Evolutionary conservation across 1,140 invertebrate genomes (phyloP), one percentile per base, ranked within the genome.

Genomic region (Eubasilissa regina): DNA sequence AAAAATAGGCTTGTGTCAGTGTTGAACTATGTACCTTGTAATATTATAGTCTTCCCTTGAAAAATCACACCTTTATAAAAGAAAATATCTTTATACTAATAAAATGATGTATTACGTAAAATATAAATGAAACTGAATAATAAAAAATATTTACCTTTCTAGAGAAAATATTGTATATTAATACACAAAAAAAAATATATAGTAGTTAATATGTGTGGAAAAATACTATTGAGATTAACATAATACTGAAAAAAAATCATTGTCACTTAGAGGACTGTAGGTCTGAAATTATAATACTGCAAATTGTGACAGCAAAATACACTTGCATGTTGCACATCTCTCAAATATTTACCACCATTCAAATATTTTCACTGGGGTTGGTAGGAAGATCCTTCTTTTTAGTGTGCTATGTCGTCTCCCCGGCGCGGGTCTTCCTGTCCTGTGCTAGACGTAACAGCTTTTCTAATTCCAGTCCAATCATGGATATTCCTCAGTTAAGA

Each of bases 321-420:
- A 81, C 80, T 79, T 81, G 64, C 80, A 79, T 72, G 76, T 76
- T 17, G 77, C 80, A 81, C 80, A 62, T 79, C 77, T 56, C 77
- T 78, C 25, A 43, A 19, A 70, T 56, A 72, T 58, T 44, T 70
- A 78, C 60, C 64, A 72, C 35, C 48, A 62, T 68, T 12, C 11
- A 13, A 68, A 17, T 47, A 62, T 51, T 1, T 6, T 35, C 25
- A n/a, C n/a, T n/a, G n/a, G n/a, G n/a, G n/a, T n/a, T n/a, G n/a
- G n/a, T n/a, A n/a, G n/a, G n/a, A n/a, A n/a, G n/a, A n/a, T n/a
- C n/a, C n/a, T n/a, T n/a, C n/a, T n/a, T n/a, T n/a, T n/a, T n/a
- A n/a, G n/a, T n/a, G n/a, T n/a, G n/a, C n/a, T n/a, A n/a, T n/a
- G n/a, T n/a, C n/a, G n/a, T n/a, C n/a, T n/a, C n/a, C n/a, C n/a